Base-by-base conservation (phyloP, 2,797 vertebrate species). In the Apogon hyalosoma region DNA sequence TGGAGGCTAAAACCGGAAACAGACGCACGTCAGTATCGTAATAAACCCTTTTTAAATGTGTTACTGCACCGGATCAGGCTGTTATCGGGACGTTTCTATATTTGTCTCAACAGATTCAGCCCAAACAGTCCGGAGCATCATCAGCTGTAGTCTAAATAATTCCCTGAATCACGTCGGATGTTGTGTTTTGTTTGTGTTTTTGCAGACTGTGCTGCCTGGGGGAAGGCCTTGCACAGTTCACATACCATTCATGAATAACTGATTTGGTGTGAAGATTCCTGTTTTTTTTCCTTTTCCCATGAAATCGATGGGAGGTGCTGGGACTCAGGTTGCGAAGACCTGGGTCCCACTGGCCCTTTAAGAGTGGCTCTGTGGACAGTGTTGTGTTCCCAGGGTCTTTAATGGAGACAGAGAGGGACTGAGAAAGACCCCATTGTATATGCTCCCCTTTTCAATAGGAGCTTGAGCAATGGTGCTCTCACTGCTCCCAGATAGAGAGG, bases 381-480 rank as follows among this genome's bases (percentile, higher is more conserved):
- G 86, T 75, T 89, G 87, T 90, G 90, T 94, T 94, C 93, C 92
- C 93, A 93, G 91, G 92, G 77, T 93, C 89, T 93, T 91, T 93
- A 92, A 93, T 93, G 87, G 90, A 94, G 88, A 92, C 84, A 78
- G 80, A 90, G 79, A 84, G 80, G 67, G 78, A 75, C 75, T 90
- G 91, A 95, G 93, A 95, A 95, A 94, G 93, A 91, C 82, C 86
- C 92, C 91, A 90, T 95, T 95, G 93, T 95, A 83, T 89, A 63
- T 72, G 48, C 61, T 84, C 43, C 53, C 89, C 78, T 93, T 33
- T 93, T 94, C 92, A 94, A 90, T 83, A 82, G 84, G 82, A 68
- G 83, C 89, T 75, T 79, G 85, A 90, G 89, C 88, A 89, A 90
- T 90, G 84, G 83, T 75, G 73, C 86, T 87, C 88, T 85, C 85